These are phyloP conservation scores for Paragorgia papillata DNA, from an alignment of 92 coral and sea anemone species.

Conservation along the genomic window DNA sequence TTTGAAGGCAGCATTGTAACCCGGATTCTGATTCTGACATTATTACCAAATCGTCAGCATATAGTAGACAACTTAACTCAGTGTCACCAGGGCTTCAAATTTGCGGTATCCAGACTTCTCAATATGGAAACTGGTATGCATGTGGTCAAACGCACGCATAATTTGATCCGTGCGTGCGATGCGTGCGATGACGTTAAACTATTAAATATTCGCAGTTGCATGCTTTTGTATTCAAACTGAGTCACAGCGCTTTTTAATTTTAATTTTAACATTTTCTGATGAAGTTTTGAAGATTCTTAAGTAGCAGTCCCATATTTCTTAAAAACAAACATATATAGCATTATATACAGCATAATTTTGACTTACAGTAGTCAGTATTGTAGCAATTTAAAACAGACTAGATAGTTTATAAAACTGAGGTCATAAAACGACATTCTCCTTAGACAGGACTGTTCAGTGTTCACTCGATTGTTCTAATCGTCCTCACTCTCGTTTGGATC, in stretches of 20 bases:
- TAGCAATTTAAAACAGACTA: background rate
- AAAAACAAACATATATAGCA: background rate
- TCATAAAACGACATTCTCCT: background rate
- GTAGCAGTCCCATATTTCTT: background rate
- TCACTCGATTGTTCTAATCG: background rate
- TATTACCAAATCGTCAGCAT: too few relatives aligned
- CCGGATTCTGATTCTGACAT: too few relatives aligned
- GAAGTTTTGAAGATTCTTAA: background rate
- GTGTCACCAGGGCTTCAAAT: too few relatives aligned
- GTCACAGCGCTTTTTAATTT: too few relatives aligned
- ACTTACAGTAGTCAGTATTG: background rate
- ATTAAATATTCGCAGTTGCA: background rate
- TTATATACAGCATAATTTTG: background rate
- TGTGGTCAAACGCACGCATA: background rate
- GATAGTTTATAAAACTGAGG: too few relatives aligned
- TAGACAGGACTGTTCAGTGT: background rate
- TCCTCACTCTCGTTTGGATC: background rate
- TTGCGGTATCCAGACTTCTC: slow-evolving; percentile 1
- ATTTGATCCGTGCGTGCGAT: slow-evolving; percentile 8
- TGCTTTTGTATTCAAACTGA: background rate
- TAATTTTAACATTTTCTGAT: background rate
- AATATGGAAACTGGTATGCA: background rate
- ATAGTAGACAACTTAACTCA: too few relatives aligned
- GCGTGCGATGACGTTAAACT: background rate
- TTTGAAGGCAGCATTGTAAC: too few relatives aligned